phyloP scores from a whole-genome alignment of 1,140 invertebrate species.

The Popillia japonica region DNA sequence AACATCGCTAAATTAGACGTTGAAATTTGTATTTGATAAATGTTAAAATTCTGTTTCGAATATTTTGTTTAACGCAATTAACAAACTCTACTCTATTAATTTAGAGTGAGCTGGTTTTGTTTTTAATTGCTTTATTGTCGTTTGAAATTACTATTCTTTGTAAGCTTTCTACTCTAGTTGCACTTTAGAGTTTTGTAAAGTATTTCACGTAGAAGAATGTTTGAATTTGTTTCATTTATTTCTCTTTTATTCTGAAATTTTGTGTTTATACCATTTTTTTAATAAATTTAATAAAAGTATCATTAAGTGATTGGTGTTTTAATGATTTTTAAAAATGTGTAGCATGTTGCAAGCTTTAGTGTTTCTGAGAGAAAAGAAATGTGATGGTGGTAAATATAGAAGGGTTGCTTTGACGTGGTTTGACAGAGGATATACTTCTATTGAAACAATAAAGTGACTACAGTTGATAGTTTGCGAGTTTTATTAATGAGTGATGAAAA shows the following conservation, averaged over 20 bases:
- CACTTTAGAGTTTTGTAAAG: conserved; percentile 29
- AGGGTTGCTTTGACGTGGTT: too few relatives aligned
- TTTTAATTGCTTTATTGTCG: conserved; percentile 14
- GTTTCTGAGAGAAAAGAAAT: too few relatives aligned
- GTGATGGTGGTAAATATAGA: too few relatives aligned
- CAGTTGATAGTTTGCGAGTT: too few relatives aligned
- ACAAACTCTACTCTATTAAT: neutral
- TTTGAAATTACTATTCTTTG: neutral
- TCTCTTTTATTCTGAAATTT: neutral
- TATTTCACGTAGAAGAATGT: neutral
- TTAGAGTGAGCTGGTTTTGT: conserved; percentile 11
- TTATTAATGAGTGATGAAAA: too few relatives aligned
- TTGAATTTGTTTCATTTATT: neutral
- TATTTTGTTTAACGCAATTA: neutral
- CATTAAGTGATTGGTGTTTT: neutral
- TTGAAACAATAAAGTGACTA: too few relatives aligned
- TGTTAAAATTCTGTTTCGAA: neutral
- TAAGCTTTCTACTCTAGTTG: conserved; percentile 28
- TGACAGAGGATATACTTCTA: too few relatives aligned
- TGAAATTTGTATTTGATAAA: conserved; percentile 11
- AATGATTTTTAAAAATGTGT: neutral
- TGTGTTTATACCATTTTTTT: neutral
- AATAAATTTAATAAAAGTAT: neutral
- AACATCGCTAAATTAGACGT: conserved; percentile 16
- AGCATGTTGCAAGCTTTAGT: neutral